Evolutionary conservation across 2,113 vertebrate species (phyloP), one percentile per base, ranked within the genome.

Genomic region (Amia ocellicauda): DNA sequence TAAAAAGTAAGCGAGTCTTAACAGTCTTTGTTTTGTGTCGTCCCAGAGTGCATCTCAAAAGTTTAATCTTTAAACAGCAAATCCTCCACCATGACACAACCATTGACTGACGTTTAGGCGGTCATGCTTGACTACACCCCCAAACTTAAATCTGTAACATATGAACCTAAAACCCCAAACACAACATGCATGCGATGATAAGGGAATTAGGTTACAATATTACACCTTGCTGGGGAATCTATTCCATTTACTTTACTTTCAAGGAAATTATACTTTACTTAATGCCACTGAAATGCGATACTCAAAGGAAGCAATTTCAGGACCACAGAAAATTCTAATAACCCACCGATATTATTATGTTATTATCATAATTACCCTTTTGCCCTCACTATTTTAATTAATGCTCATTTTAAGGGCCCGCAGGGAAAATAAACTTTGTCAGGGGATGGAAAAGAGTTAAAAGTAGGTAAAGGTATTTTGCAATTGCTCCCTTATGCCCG

Each of bases 321-420:
- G 75, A 78, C 72, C 82, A 70, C 74, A 76, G 78, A 84, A 82
- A 81, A 74, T 85, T 83, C 74, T 80, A 84, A 89, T 85, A 84
- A 85, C 78, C 78, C 74, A n/a, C 60, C 42, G 69, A 83, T 80
- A 86, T 87, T 85, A 86, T 90, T 85, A 88, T 85, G 81, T 83
- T 84, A 89, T 90, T 90, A 88, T 84, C 79, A 85, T 86, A 87
- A 87, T 88, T 88, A 87, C 81, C 85, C 85, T 84, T 84, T 84
- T 84, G 82, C 80, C 79, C 87, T 78, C 64, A 16, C 79, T 75
- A 78, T 86, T 90, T 88, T 88, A 89, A 90, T 88, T 88, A 88
- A 86, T 86, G 83, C 80, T 82, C 79, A 75, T 72, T 77, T 73
- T 72, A 81, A 60, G 79, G 23, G 78, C 75, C 76, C 49, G 56